Evolutionary conservation across 2,797 vertebrate genomes (phyloP), one percentile per base, ranked within the genome.

Genomic region (Emydoidea blandingii): DNA sequence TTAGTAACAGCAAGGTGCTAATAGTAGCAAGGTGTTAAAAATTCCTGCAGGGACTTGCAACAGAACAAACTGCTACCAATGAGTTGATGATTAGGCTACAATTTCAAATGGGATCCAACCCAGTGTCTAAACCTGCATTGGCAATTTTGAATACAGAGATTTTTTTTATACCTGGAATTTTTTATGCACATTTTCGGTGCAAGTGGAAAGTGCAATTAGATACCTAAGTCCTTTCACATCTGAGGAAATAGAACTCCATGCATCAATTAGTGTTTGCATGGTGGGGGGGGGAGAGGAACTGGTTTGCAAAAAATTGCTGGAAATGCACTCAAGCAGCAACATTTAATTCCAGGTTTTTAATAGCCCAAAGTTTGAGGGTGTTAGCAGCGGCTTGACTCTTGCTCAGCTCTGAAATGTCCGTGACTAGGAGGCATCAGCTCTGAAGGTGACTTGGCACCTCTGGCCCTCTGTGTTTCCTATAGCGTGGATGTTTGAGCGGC

Each of bases 401-500:
- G 62, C 34, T 65, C 16, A 65, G 16, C 62, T 65, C 62, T 8
- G 34, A n/a, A 65, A 65, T 15, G 29, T 31, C 29, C 2, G 12
- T 59, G 57, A 59, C 29, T 31, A 18, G 34, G 34, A n/a, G 34
- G 62, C 3, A 2, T n/a, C 62, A n/a, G 7, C 16, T 65, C 31
- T 8, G 8, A 16, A 65, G 62, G 7, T 9, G 14, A 65, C 49
- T 41, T 7, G 18, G 56, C 19, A 44, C 19, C 27, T 41, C 81
- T 15, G 10, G 29, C 29, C 11, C 27, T 5, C 2, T 1, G 19
- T 47, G 59, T 34, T 92, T 76, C 81, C 65, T 37, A 2, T 1
- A 78, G 62, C 3, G 15, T 0, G 0, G 12, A 47, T 0, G 0
- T 25, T 52, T 16, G 47, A 23, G 37, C 0, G 5, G 8, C 34